Evolutionary conservation across 2,797 vertebrate species (phyloP).

Genomic region (Tapirus indicus): DNA sequence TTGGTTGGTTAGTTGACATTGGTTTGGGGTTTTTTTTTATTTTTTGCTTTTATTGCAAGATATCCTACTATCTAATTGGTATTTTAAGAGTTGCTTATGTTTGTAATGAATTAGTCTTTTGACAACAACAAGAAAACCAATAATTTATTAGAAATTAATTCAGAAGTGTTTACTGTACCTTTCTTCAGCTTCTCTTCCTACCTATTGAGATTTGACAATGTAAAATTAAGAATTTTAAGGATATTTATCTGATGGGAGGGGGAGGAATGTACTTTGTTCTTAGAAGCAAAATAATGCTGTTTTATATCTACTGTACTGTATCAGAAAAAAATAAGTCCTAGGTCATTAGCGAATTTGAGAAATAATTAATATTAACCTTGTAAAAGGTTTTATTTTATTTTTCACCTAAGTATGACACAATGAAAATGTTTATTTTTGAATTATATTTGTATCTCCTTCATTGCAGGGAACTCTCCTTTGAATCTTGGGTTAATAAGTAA

Average conservation of each 20-base stretch:
- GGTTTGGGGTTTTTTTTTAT: background rate
- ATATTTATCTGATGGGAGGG: slow-evolving; percentile 81
- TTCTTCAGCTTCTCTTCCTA: slow-evolving; percentile 82
- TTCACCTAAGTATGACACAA: slow-evolving; percentile 57
- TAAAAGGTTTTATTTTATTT: slow-evolving; percentile 72
- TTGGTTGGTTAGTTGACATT: background rate
- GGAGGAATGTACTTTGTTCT: slow-evolving; percentile 80
- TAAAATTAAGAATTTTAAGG: slow-evolving; percentile 87
- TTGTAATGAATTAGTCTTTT: slow-evolving; percentile 77
- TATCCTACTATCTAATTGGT: background rate
- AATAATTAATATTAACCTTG: slow-evolving; percentile 78
- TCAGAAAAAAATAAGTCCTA: slow-evolving; percentile 66
- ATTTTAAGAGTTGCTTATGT: slow-evolving; percentile 43
- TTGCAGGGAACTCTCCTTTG: slow-evolving; percentile 52
- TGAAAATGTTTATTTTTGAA: slow-evolving; percentile 62
- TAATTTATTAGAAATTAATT: slow-evolving; percentile 84
- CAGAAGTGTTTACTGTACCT: slow-evolving; percentile 82
- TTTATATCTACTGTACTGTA: slow-evolving; percentile 71
- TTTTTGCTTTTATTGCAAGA: slow-evolving; percentile 17
- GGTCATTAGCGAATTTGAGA: slow-evolving; percentile 81
- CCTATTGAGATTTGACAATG: slow-evolving; percentile 84
- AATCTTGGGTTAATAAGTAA: slow-evolving; percentile 74
- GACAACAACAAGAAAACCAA: slow-evolving; percentile 81
- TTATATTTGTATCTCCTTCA: slow-evolving; percentile 37
- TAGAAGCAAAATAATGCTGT: slow-evolving; percentile 82